Percentiles rank a stretch among this genome's conserved stretches.
Conservation (phyloP, 1,140 invertebrate genomes). For the Drosophila leontia region DNA sequence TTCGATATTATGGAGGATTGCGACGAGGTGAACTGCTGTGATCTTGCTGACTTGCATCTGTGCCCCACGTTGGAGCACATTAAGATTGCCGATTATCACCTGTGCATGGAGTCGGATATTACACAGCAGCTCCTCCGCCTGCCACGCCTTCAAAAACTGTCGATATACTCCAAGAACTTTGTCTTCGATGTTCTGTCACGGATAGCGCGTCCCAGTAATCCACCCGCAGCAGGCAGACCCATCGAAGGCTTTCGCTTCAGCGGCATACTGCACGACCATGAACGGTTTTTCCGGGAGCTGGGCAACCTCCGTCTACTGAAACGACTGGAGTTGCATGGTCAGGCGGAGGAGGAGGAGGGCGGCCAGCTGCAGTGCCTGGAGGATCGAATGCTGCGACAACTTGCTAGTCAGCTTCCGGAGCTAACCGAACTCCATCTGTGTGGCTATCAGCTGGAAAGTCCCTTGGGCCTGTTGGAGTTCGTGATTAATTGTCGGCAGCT, state of each 20-base stretch:
- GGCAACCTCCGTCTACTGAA: constrained; percentile 52
- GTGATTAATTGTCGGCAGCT: constrained; percentile 60
- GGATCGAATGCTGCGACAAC: constrained; percentile 55
- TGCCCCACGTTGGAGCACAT: constrained; percentile 76
- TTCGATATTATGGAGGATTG: constrained; percentile 80
- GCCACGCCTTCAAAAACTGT: constrained; percentile 64
- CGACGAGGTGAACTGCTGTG: constrained; percentile 77
- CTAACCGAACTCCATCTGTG: constrained; percentile 63
- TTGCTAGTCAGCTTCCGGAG: constrained; percentile 48
- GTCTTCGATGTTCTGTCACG: constrained; percentile 72
- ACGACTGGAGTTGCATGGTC: constrained; percentile 51
- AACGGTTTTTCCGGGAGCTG: constrained; percentile 64
- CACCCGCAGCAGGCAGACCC: constrained; percentile 4
- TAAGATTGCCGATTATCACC: constrained; percentile 76
- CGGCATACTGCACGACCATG: constrained; percentile 67
- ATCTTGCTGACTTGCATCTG: constrained; percentile 64
- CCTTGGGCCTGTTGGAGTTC: constrained; percentile 58
- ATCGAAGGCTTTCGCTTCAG: constrained; percentile 72
- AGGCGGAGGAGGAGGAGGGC: constrained; percentile 27
- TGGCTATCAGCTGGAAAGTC: constrained; percentile 71
- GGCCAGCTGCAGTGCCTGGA: constrained; percentile 53
- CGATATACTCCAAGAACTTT: constrained; percentile 78
- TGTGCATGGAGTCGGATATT: constrained; percentile 74
- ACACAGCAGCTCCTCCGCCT: constrained; percentile 62
- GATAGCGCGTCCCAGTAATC: constrained; percentile 52